A percentile compares a stretch with the other conserved stretches of the same genome.
Conservation (phyloP, 1,140 invertebrate genomes). For the Aporrectodea caliginosa region DNA sequence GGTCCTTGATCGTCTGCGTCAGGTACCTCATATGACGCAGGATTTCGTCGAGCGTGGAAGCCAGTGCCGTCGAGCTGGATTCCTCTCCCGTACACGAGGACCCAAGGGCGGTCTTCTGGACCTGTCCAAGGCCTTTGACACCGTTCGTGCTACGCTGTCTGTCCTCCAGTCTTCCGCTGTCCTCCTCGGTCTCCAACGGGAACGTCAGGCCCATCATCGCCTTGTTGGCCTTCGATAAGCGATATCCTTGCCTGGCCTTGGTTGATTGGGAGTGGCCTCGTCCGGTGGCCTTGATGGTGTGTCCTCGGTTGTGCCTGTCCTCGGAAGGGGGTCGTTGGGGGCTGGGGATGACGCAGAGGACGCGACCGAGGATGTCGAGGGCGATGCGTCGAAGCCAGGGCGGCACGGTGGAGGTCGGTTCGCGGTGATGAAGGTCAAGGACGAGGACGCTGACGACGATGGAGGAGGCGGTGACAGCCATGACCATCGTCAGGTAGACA, state of each 20-base stretch:
- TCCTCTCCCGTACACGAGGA: neutral
- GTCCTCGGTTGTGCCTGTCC: neutral
- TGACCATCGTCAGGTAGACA: constrained; percentile 33
- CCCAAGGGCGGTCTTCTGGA: neutral
- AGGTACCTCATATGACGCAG: constrained; percentile 22
- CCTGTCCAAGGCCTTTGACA: neutral
- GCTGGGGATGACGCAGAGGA: constrained; percentile 8
- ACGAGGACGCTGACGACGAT: constrained; percentile 30
- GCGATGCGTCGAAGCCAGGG: constrained; percentile 26
- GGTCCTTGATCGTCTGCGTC: constrained; percentile 14
- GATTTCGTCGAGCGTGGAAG: constrained; percentile 5
- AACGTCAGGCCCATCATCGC: neutral
- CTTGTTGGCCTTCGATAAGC: no score
- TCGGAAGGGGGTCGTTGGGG: neutral
- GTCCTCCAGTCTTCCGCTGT: neutral
- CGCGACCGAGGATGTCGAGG: constrained; percentile 18
- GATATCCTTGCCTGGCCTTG: no score
- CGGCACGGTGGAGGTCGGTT: constrained; percentile 17
- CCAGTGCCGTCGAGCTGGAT: no score
- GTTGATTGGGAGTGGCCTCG: no score
- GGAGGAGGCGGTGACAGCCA: constrained; percentile 24
- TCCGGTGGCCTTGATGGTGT: neutral
- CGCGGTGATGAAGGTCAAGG: constrained; percentile 33
- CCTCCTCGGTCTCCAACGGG: neutral
- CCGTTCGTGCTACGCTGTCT: no score